Conservation (phyloP, 2,888 invertebrate species). For the Coleophora deauratella region DNA sequence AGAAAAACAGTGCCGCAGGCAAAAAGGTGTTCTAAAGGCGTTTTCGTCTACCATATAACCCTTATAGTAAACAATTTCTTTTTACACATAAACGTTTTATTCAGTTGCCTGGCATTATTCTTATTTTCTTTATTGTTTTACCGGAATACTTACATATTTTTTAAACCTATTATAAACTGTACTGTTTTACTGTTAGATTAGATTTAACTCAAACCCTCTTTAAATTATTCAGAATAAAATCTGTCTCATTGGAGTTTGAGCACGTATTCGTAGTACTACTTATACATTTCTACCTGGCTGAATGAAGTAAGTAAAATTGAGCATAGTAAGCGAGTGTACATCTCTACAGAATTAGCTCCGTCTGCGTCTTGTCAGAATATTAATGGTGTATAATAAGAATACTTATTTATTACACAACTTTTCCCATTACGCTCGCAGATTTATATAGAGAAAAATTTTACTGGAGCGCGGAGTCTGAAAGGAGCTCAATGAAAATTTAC, state of each 20-base stretch:
- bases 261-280: too few relatives aligned
- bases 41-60: conserved; percentile 17
- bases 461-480: conserved; percentile 25
- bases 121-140: conserved; percentile 2
- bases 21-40: conserved; percentile 26
- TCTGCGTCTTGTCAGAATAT: conserved; percentile 57
- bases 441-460: conserved; percentile 57
- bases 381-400: conserved; percentile 68
- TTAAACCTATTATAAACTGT: too few relatives aligned
- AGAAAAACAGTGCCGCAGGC: not conserved
- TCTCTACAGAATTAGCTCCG: not conserved
- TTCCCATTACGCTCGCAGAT: conserved; percentile 65
- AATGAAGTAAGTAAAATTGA: too few relatives aligned
- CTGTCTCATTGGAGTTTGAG: too few relatives aligned
- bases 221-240: too few relatives aligned
- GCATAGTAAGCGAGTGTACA: not conserved
- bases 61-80: conserved; percentile 36
- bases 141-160: too few relatives aligned
- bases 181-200: too few relatives aligned
- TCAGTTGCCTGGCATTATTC: conserved; percentile 36
- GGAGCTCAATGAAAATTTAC: conserved; percentile 49
- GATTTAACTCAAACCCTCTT: too few relatives aligned
- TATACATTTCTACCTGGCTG: too few relatives aligned
- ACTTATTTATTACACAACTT: conserved; percentile 62
- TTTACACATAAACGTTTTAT: conserved; percentile 30